Evolutionary conservation across 1,140 invertebrate species (phyloP).

Genomic region (Saccostrea cuccullata): DNA sequence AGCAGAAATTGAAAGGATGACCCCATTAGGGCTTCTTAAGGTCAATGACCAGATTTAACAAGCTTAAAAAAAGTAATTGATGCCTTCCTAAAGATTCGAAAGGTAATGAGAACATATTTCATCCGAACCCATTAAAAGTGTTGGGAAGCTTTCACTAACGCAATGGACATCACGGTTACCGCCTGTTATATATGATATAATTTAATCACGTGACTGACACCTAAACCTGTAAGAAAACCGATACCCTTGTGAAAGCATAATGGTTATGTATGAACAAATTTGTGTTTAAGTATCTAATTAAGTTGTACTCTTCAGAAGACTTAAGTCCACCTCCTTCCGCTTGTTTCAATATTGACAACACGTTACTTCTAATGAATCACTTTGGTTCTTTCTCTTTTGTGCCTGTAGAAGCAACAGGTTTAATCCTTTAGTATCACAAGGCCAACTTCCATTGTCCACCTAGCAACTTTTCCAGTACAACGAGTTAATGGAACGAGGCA

Average conservation of each 20-base stretch:
- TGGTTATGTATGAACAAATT: slow-evolving; percentile 29
- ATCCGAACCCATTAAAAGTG: not conserved
- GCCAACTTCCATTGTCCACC: slow-evolving; percentile 12
- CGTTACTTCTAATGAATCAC: slow-evolving; percentile 7
- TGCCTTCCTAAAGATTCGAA: not conserved
- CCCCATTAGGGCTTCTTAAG: slow-evolving; percentile 19
- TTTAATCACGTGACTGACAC: slow-evolving; percentile 4
- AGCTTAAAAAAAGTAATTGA: not conserved
- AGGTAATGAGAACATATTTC: slow-evolving; percentile 30
- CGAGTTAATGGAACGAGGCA: slow-evolving; percentile 18
- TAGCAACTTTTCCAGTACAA: slow-evolving; percentile 27
- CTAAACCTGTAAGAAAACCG: not conserved
- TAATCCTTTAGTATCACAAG: slow-evolving; percentile 22
- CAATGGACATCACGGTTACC: not conserved
- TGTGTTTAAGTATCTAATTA: slow-evolving; percentile 36
- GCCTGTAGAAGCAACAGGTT: slow-evolving; percentile 17
- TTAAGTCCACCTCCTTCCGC: slow-evolving; percentile 18
- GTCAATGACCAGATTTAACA: not conserved
- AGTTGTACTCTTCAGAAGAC: slow-evolving; percentile 7
- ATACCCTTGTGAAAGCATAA: slow-evolving; percentile 22
- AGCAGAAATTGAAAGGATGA: not conserved
- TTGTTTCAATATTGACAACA: slow-evolving; percentile 36
- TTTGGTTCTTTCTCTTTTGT: slow-evolving; percentile 8
- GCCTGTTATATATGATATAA: slow-evolving; percentile 36
- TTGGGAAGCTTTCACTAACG: not conserved